Conservation (phyloP, 2,888 invertebrate genomes). For the Agapostemon virescens region DNA sequence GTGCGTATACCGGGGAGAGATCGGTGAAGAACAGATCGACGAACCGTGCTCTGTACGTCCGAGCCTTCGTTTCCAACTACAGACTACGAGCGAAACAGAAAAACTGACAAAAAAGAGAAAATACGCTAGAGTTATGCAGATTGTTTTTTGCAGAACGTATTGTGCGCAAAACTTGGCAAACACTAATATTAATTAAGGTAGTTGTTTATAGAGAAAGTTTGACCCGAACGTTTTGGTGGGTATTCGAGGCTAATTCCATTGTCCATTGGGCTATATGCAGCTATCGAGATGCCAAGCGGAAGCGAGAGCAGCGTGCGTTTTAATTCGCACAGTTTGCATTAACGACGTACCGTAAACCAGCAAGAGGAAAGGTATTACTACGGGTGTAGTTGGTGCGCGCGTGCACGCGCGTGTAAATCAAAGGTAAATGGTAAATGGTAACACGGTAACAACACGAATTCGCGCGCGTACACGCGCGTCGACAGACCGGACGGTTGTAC, state of each 20-base stretch:
- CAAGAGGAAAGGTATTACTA: slow-evolving; percentile 28
- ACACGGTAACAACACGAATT: no score
- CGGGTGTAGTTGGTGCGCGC: slow-evolving; percentile 12
- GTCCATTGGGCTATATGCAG: slow-evolving; percentile 41
- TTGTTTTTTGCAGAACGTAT: slow-evolving; percentile 53
- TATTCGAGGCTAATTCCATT: slow-evolving; percentile 48
- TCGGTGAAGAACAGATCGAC: slow-evolving; percentile 14
- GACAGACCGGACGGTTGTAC: slow-evolving; percentile 47
- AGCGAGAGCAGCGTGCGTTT: slow-evolving; percentile 49
- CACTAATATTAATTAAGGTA: slow-evolving; percentile 55
- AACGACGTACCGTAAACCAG: slow-evolving; percentile 9
- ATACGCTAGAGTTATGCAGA: slow-evolving; percentile 40
- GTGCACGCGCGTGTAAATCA: background rate
- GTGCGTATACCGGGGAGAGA: background rate
- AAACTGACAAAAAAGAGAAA: background rate
- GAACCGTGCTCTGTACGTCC: slow-evolving; percentile 25
- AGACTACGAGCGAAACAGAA: slow-evolving; percentile 1
- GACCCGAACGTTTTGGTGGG: slow-evolving; percentile 38
- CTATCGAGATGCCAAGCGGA: slow-evolving; percentile 38
- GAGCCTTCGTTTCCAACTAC: slow-evolving; percentile 42
- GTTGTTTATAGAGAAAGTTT: slow-evolving; percentile 54
- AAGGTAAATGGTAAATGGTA: background rate
- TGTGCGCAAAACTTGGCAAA: slow-evolving; percentile 51
- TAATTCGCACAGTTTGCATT: slow-evolving; percentile 47
- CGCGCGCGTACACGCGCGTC: slow-evolving; percentile 2